Evolutionary conservation across 2,113 vertebrate species (phyloP).

Genomic region (Indicator indicator): DNA sequence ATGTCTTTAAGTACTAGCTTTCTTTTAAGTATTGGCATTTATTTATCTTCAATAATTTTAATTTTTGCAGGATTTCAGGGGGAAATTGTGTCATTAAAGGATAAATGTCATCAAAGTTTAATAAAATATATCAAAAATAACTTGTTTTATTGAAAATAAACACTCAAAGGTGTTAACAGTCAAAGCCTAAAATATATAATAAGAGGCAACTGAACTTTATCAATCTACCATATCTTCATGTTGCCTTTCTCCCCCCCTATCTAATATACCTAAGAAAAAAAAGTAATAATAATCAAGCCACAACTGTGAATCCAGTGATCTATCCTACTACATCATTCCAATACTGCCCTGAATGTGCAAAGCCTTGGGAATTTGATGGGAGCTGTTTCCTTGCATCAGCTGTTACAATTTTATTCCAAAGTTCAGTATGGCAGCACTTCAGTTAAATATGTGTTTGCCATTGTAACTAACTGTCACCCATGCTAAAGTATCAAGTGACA

Average conservation of each 20-base stretch:
- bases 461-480: background rate
- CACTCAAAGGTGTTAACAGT: background rate
- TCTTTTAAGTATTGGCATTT: background rate
- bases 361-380: background rate
- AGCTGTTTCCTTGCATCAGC: background rate
- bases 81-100: background rate
- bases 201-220: background rate
- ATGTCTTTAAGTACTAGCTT: background rate
- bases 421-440: background rate
- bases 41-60: background rate
- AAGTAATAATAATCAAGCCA: background rate
- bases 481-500: background rate
- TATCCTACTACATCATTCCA: background rate
- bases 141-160: background rate
- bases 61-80: background rate
- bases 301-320: background rate
- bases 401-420: background rate
- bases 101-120: background rate
- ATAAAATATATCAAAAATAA: background rate
- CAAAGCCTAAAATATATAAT: background rate
- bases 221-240: background rate
- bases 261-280: too few relatives aligned
- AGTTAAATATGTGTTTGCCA: background rate
- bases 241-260: background rate
- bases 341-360: accelerated